These are phyloP conservation scores for Plemyria rubiginata DNA, from an alignment of 2,888 invertebrate genomes.

Conservation along the genomic window DNA sequence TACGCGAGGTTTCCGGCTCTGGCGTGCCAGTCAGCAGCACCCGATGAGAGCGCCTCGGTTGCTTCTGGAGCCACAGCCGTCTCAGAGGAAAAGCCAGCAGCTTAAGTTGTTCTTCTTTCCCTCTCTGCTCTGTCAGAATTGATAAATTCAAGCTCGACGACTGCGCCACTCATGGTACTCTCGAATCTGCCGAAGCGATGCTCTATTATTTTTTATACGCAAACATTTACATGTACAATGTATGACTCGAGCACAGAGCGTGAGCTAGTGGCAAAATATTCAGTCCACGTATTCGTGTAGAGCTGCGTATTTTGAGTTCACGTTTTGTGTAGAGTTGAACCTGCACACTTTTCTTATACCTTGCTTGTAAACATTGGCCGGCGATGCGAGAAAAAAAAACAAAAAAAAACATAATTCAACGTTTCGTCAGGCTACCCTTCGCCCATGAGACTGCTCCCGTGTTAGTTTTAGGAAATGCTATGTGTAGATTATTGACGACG, in stretches of 20 bases:
- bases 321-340: conserved; percentile 78
- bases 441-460: conserved; percentile 78
- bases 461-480: conserved; percentile 64
- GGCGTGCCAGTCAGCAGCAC: conserved; percentile 85
- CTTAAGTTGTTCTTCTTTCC: conserved; percentile 62
- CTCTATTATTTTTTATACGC: conserved; percentile 81
- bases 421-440: conserved; percentile 70
- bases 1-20: conserved; percentile 91
- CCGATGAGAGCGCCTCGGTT: conserved; percentile 87
- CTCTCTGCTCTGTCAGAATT: conserved; percentile 5
- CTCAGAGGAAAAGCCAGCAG: conserved; percentile 87
- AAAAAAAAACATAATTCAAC: conserved; percentile 61
- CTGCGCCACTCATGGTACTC: conserved; percentile 53
- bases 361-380: conserved; percentile 65
- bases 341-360: conserved; percentile 81
- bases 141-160: conserved; percentile 38
- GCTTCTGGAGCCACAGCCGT: conserved; percentile 88
- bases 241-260: conserved; percentile 75
- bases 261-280: conserved; percentile 74
- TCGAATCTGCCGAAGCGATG: conserved; percentile 73
- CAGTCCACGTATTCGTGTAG: conserved; percentile 50
- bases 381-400: conserved; percentile 63
- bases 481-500: conserved; percentile 65
- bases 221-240: conserved; percentile 78
- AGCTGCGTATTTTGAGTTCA: conserved; percentile 79